phyloP scores from a whole-genome alignment of 1,140 invertebrate genomes.

The Heliconius himera region DNA sequence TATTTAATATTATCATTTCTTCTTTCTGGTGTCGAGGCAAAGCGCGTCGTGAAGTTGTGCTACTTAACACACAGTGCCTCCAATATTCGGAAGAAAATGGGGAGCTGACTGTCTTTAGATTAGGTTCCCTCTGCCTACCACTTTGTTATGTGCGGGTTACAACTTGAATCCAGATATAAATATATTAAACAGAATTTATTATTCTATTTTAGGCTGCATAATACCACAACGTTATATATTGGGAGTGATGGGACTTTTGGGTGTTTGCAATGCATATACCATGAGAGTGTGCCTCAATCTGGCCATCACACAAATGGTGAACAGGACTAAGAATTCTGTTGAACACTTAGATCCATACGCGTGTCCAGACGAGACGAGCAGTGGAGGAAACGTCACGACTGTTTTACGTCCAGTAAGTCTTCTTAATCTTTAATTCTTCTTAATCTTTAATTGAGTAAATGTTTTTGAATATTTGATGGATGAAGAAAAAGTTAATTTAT shows the following conservation, averaged over 20 bases:
- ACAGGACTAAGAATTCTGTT: conserved; percentile 43
- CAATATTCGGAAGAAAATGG: no score
- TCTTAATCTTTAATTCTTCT: background rate
- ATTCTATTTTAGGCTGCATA: conserved; percentile 79
- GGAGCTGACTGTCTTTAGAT: no score
- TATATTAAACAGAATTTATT: background rate
- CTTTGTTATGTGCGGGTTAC: no score
- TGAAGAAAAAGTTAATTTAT: background rate
- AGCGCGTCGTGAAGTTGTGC: no score
- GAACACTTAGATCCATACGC: conserved; percentile 54
- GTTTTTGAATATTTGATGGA: background rate
- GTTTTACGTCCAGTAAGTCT: background rate
- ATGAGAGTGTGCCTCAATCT: conserved; percentile 93
- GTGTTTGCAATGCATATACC: conserved; percentile 91
- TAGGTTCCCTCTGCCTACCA: no score
- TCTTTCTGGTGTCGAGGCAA: no score
- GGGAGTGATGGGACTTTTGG: conserved; percentile 91
- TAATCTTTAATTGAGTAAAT: background rate
- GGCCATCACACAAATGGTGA: conserved; percentile 94
- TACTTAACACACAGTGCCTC: no score
- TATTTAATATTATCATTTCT: no score
- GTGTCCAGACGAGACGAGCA: conserved; percentile 50
- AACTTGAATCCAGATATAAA: no score
- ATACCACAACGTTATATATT: conserved; percentile 89
- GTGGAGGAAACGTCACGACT: conserved; percentile 44